A percentile compares a stretch with the other conserved stretches of the same genome.
phyloP scores from a whole-genome alignment of 1,140 invertebrate genomes.

The Dysdera silvatica region DNA sequence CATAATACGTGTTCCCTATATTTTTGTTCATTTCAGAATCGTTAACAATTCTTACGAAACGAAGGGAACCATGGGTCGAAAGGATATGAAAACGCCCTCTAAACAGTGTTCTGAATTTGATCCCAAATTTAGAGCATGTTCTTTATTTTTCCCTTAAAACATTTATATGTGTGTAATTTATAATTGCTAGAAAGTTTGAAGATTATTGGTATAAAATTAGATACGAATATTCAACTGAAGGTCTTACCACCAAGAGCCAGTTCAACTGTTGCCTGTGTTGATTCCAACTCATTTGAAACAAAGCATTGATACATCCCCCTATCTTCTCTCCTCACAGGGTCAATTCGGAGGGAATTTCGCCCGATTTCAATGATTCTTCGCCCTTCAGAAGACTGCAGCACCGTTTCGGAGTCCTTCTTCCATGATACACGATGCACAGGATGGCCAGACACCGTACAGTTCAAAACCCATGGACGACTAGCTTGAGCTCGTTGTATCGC shows the following conservation, averaged over 20 bases:
- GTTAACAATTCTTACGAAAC: too few relatives aligned
- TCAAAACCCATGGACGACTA: constrained; percentile 67
- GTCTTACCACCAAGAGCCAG: constrained; percentile 44
- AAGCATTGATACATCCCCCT: constrained; percentile 97
- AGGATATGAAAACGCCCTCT: too few relatives aligned
- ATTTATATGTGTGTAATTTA: too few relatives aligned
- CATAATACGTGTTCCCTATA: too few relatives aligned
- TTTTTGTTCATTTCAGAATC: too few relatives aligned
- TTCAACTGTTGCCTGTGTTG: constrained; percentile 46
- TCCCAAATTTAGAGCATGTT: too few relatives aligned
- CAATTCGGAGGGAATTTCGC: constrained; percentile 37
- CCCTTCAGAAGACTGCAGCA: constrained; percentile 26
- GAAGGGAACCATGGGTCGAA: too few relatives aligned
- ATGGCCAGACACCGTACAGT: constrained; percentile 72
- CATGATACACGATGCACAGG: constrained; percentile 57
- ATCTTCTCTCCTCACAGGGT: constrained; percentile 81
- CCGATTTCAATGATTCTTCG: constrained; percentile 15
- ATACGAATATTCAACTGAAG: too few relatives aligned
- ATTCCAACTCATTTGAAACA: constrained; percentile 86
- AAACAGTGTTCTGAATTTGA: too few relatives aligned
- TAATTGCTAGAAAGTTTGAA: too few relatives aligned
- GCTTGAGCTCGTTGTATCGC: constrained; percentile 58
- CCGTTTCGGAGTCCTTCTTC: constrained; percentile 72
- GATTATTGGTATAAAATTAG: too few relatives aligned
- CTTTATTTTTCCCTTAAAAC: too few relatives aligned